phyloP scores from a whole-genome alignment of 2,888 invertebrate genomes.

The Clanis bilineata region DNA sequence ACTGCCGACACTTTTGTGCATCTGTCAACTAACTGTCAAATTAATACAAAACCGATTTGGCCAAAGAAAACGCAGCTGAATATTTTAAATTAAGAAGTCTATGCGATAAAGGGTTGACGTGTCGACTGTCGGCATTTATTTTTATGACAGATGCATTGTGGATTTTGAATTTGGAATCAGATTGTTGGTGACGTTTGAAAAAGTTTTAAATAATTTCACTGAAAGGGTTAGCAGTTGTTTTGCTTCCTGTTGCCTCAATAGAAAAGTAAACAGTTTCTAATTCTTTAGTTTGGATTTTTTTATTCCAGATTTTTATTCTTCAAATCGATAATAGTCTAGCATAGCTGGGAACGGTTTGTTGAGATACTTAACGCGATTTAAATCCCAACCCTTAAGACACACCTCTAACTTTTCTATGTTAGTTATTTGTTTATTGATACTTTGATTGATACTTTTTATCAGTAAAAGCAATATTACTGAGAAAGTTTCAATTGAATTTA shows the following conservation, averaged over 20 bases:
- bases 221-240: background rate
- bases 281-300: background rate
- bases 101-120: slow-evolving; percentile 57
- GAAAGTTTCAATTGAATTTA: no score
- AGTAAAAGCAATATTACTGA: no score
- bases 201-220: background rate
- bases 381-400: no score
- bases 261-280: background rate
- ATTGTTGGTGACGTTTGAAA: slow-evolving; percentile 13
- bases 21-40: slow-evolving; percentile 72
- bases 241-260: background rate
- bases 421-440: no score
- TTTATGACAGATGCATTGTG: slow-evolving; percentile 67
- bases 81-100: slow-evolving; percentile 58
- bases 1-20: slow-evolving; percentile 43
- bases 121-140: slow-evolving; percentile 44
- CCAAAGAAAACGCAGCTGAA: slow-evolving; percentile 62
- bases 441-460: no score
- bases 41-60: slow-evolving; percentile 65
- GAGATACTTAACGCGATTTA: no score
- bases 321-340: no score
- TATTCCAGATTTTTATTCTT: no score
- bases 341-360: no score
- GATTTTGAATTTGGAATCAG: slow-evolving; percentile 12
- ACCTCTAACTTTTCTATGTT: no score